Evolutionary conservation across 2,113 vertebrate genomes (phyloP).

Genomic region (Cryptomyrus ogoouensis): DNA sequence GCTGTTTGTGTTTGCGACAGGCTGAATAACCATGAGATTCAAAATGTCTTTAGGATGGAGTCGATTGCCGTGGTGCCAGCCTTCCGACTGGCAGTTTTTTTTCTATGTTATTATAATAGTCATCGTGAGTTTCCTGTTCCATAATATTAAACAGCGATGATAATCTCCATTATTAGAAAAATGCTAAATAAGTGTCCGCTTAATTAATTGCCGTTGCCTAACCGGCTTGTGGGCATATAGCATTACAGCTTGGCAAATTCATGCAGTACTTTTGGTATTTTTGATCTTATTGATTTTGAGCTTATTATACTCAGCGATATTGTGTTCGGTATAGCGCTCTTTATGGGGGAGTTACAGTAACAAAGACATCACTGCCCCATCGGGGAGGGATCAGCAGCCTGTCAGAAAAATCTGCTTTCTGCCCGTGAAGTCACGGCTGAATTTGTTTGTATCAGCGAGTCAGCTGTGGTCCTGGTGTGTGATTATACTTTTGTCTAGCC

Average conservation of each 20-base stretch:
- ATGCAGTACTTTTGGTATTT: not conserved
- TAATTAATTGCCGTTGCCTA: not conserved
- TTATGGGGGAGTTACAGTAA: not conserved
- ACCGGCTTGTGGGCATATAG: not conserved
- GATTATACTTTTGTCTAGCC: not conserved
- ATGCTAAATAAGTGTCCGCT: not conserved
- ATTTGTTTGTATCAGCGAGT: not conserved
- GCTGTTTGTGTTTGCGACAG: not conserved
- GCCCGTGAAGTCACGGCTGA: not conserved
- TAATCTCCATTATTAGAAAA: conserved; percentile 2
- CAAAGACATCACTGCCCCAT: not conserved
- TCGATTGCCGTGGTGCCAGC: not conserved
- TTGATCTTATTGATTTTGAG: not conserved
- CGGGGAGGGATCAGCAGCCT: not conserved
- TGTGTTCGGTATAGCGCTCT: not conserved
- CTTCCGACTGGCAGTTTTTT: not conserved
- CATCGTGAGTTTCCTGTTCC: not conserved
- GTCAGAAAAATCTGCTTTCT: not conserved
- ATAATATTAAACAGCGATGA: not conserved
- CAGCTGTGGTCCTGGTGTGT: not conserved
- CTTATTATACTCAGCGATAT: not conserved
- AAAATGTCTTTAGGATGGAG: not conserved
- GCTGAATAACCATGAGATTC: not conserved
- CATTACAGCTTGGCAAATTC: not conserved
- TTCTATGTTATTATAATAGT: not conserved